Conservation (phyloP, 2,797 vertebrate genomes). For the Dryobates pubescens region DNA sequence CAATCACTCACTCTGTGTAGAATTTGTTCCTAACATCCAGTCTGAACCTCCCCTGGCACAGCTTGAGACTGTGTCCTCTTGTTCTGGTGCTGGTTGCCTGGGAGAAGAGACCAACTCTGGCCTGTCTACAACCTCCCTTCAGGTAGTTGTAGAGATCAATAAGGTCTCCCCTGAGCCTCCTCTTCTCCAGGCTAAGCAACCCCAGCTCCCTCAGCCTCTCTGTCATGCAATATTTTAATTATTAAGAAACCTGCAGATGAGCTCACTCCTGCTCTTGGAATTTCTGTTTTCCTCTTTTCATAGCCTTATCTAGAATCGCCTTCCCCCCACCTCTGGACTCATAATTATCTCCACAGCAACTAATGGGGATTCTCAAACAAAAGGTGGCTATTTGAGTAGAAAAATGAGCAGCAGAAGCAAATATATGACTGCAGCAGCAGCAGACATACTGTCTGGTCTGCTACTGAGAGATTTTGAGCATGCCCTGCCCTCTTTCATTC, state of each 20-base stretch:
- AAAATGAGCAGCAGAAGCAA: slow-evolving; percentile 12
- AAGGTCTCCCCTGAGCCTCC: no score
- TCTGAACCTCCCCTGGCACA: no score
- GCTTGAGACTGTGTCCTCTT: no score
- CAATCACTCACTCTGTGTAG: no score
- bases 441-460: not conserved
- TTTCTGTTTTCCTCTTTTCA: not conserved
- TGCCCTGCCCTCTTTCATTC: not conserved
- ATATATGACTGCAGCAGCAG: not conserved
- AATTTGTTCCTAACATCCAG: no score
- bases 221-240: not conserved
- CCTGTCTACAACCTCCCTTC: no score
- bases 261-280: not conserved
- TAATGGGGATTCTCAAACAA: not conserved
- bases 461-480: not conserved
- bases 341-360: slow-evolving; percentile 44
- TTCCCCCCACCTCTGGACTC: not conserved
- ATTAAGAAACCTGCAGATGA: not conserved
- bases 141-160: no score
- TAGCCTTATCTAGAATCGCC: not conserved
- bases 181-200: no score
- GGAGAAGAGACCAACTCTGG: no score
- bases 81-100: no score
- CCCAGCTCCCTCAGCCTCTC: no score
- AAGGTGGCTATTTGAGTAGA: not conserved